phyloP scores from a whole-genome alignment of 2,888 invertebrate species.

The Mimachlamys varia region DNA sequence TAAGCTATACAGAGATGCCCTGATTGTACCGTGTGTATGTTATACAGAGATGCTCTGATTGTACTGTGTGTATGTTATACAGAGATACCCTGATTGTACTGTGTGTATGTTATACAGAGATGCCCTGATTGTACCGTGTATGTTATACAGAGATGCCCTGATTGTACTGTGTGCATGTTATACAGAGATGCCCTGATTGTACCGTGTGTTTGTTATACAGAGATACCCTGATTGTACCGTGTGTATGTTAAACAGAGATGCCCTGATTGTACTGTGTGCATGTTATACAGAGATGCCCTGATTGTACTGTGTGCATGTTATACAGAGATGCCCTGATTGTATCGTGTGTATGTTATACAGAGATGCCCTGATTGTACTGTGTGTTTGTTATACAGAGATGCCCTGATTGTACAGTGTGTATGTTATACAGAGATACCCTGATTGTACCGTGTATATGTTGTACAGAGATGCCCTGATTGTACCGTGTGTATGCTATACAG shows the following conservation, averaged over 20 bases:
- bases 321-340: conserved; percentile 77
- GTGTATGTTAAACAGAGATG: conserved; percentile 72
- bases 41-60: conserved; percentile 75
- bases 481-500: conserved; percentile 65
- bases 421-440: conserved; percentile 71
- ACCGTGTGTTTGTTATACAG: conserved; percentile 65
- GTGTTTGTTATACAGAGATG: conserved; percentile 72
- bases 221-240: conserved; percentile 79
- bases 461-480: conserved; percentile 77
- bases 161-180: conserved; percentile 75
- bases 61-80: conserved; percentile 71
- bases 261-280: conserved; percentile 78
- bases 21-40: conserved; percentile 76
- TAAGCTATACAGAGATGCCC: conserved; percentile 77
- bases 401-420: conserved; percentile 78
- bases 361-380: conserved; percentile 79
- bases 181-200: conserved; percentile 77
- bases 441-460: conserved; percentile 75
- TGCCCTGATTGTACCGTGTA: conserved; percentile 77
- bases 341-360: conserved; percentile 65
- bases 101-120: conserved; percentile 69
- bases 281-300: conserved; percentile 71
- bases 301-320: conserved; percentile 75
- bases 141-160: conserved; percentile 74
- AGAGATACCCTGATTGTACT: conserved; percentile 79